Evolutionary conservation across 2,797 vertebrate species (phyloP).

Genomic region (Pagetopsis macropterus): DNA sequence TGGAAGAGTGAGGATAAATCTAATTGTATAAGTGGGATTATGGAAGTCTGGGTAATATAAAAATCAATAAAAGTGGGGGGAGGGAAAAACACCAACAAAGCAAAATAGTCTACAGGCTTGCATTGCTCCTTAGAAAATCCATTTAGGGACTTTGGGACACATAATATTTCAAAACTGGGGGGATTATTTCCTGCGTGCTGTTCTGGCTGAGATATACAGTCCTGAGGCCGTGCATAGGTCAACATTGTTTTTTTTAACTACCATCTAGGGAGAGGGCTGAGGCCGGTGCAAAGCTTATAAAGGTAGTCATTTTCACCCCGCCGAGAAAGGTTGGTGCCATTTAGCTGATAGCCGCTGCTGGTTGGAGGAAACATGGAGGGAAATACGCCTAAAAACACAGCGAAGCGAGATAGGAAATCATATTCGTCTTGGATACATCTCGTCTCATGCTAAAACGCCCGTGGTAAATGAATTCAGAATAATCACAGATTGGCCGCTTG

Average conservation of each 20-base stretch:
- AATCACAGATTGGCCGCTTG: slow-evolving; percentile 56
- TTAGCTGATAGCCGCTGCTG: slow-evolving; percentile 63
- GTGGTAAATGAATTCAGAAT: slow-evolving; percentile 62
- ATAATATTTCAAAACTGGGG: slow-evolving; percentile 72
- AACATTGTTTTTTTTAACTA: slow-evolving; percentile 66
- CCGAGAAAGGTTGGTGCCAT: slow-evolving; percentile 57
- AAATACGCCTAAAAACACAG: slow-evolving; percentile 60
- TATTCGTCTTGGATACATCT: slow-evolving; percentile 47
- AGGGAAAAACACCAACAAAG: slow-evolving; percentile 50
- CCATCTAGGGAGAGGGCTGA: slow-evolving; percentile 57
- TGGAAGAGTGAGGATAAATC: slow-evolving; percentile 62
- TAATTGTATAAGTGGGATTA: slow-evolving; percentile 78
- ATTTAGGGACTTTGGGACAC: slow-evolving; percentile 73
- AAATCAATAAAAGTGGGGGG: slow-evolving; percentile 71
- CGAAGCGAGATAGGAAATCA: slow-evolving; percentile 47
- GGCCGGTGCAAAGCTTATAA: slow-evolving; percentile 45
- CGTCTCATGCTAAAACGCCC: slow-evolving; percentile 43
- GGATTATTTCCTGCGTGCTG: slow-evolving; percentile 70
- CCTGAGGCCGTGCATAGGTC: slow-evolving; percentile 63
- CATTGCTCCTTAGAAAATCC: slow-evolving; percentile 68
- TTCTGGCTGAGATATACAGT: slow-evolving; percentile 70
- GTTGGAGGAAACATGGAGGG: slow-evolving; percentile 43
- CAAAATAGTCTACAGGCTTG: slow-evolving; percentile 51
- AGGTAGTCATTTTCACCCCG: slow-evolving; percentile 61
- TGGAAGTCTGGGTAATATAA: slow-evolving; percentile 73